Evolutionary conservation across 2,888 invertebrate genomes (phyloP), one percentile per base, ranked within the genome.

Genomic region (Ormyrus pomaceus): DNA sequence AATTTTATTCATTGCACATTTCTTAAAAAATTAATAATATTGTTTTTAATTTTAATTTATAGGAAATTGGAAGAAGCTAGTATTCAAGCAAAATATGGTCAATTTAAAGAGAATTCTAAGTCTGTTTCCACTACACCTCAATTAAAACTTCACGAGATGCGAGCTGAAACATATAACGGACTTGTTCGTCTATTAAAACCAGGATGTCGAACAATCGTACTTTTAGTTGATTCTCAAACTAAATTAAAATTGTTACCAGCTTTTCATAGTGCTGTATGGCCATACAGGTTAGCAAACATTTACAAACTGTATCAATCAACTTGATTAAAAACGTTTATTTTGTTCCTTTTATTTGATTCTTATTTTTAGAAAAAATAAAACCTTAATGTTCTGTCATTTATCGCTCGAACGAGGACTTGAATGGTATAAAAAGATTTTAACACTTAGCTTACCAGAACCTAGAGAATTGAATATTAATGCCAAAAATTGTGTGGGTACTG

Each of bases 401-500:
- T 94, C 96, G 86, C 94, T 99, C 87, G 98, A 99, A 90, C 95
- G 98, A 84, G 97, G 98, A 87, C 92, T 99, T 75, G 94, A 94
- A 83, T 99, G 99, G 99, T 99, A 98, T 92, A 95, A 95, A 59
- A 95, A 96, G 87, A 92, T 99, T 77, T 92, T 99, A 83, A 95
- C 96, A 85, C 93, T 98, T 87, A 96, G 97, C 66, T 93, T 98
- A 80, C 95, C 96, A 75, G 96, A 96, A 86, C 94, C 95, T 62
- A 93, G 95, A 82, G 95, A 96, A 87, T 92, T 98, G 84, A 95
- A 95, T 83, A 98, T 99, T 81, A 99, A 99, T 92, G 97, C 98
- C 45, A 94, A 97, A 86, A 99, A 99, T 92, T 99, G 99, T 90
- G 95, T 99, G 62, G 99, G 99, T 75, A 98, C 98, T 5, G 99